Percentiles rank a stretch among this genome's conserved stretches.
Evolutionary conservation across 1,140 invertebrate genomes (phyloP).

Genomic region (Pemphigus obesinymphae): DNA sequence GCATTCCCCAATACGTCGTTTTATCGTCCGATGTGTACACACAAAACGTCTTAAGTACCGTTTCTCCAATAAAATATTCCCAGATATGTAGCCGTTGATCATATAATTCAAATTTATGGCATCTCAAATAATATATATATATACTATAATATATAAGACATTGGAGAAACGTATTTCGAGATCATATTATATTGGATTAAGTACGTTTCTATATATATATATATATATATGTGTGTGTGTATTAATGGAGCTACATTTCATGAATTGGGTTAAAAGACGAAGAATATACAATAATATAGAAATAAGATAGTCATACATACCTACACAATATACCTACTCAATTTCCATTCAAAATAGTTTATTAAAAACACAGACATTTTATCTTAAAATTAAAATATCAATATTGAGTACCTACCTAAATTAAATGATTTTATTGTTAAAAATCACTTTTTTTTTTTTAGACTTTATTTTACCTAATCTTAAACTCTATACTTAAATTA

Average conservation of each 20-base stretch:
- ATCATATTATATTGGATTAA: constrained; percentile 18
- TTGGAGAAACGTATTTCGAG: neutral
- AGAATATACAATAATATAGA: neutral
- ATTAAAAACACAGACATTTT: no score
- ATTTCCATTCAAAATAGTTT: neutral
- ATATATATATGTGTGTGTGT: no score
- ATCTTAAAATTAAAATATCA: no score
- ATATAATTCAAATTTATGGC: neutral
- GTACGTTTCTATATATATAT: neutral
- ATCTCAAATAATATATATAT: no score
- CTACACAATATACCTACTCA: neutral
- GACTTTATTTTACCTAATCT: no score
- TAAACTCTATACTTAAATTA: no score
- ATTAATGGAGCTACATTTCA: neutral
- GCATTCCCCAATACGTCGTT: neutral
- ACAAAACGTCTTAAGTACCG: neutral
- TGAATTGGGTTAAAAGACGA: neutral
- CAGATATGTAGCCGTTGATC: neutral
- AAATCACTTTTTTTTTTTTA: no score
- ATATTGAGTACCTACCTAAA: no score
- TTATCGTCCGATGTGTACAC: neutral
- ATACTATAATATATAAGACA: neutral
- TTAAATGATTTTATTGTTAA: no score
- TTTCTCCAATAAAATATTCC: neutral
- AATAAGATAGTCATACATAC: neutral